phyloP scores from a whole-genome alignment of 2,888 invertebrate species.

The Nomada ferruginata region DNA sequence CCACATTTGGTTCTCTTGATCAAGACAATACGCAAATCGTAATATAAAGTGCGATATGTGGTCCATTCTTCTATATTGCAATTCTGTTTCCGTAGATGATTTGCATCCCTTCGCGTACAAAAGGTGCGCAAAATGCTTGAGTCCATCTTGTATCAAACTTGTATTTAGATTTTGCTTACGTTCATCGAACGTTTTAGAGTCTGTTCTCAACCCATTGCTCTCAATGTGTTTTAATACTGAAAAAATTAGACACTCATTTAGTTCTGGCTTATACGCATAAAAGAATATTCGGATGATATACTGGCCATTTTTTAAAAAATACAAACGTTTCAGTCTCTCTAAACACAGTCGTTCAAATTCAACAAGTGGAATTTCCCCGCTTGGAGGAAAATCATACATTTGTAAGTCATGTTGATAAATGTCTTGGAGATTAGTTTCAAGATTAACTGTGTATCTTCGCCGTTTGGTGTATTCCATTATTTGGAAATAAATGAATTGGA shows the following conservation, averaged over 20 bases:
- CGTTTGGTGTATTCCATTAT: conserved; percentile 63
- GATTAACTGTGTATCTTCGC: conserved; percentile 46
- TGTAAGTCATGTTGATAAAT: conserved; percentile 91
- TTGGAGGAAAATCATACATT: conserved; percentile 92
- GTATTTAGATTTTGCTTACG: conserved; percentile 88
- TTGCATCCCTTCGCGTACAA: conserved; percentile 86
- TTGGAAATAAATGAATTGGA: not conserved
- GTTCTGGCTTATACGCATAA: not conserved
- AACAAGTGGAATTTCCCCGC: conserved; percentile 89
- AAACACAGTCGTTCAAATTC: conserved; percentile 95
- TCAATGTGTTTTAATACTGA: conserved; percentile 61
- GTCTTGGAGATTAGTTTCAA: conserved; percentile 82
- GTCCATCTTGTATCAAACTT: conserved; percentile 89
- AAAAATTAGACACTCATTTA: not conserved
- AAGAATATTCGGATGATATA: not conserved
- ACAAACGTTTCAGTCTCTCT: conserved; percentile 85
- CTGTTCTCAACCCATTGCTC: conserved; percentile 85
- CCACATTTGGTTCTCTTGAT: conserved; percentile 94
- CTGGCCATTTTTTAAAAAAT: not conserved
- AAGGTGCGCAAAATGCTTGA: conserved; percentile 88
- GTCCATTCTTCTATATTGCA: conserved; percentile 90
- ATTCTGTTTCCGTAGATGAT: conserved; percentile 86
- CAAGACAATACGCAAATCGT: conserved; percentile 94
- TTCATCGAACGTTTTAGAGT: conserved; percentile 87
- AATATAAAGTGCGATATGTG: conserved; percentile 97